Conservation (phyloP, 37 sponge, comb jelly and placozoan genomes). For the Halisarca cf. caerulea region DNA sequence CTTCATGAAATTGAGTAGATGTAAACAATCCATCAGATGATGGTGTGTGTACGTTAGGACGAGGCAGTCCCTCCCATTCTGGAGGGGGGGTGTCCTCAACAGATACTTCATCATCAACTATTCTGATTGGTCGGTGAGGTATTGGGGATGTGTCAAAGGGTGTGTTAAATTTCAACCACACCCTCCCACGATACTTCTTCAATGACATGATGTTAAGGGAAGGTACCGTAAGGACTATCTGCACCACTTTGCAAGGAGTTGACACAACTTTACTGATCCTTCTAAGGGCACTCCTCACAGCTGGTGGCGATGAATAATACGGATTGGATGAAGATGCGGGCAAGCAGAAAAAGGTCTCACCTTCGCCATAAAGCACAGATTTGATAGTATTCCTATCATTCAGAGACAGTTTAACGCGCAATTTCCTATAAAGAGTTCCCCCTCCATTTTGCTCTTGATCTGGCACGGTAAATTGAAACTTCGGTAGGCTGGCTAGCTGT, state of each 20-base stretch:
- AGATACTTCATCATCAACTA: too few species aligned
- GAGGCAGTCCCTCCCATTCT: too few species aligned
- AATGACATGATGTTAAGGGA: background rate
- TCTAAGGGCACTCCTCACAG: background rate
- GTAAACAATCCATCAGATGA: too few species aligned
- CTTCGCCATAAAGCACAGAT: slow-evolving; percentile 6
- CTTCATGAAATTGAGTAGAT: too few species aligned
- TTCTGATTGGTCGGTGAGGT: too few species aligned
- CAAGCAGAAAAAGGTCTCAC: slow-evolving; percentile 1
- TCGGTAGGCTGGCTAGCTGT: background rate
- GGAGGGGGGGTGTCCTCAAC: too few species aligned
- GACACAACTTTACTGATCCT: background rate
- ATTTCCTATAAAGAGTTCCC: background rate
- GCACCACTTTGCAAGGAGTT: background rate
- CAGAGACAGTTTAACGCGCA: slow-evolving; percentile 4
- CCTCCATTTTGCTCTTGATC: background rate
- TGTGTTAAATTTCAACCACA: background rate
- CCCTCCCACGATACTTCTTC: slow-evolving; percentile 9
- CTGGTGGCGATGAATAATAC: too few species aligned
- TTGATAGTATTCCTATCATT: background rate
- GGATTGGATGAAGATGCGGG: background rate
- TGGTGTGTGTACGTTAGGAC: too few species aligned
- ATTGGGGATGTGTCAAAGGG: background rate
- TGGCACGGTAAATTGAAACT: background rate
- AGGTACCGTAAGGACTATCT: background rate